Percentiles rank a stretch among this genome's conserved stretches.
These are phyloP conservation scores for Fulmarus glacialis DNA, from an alignment of 2,113 vertebrate genomes.

Conservation along the genomic window DNA sequence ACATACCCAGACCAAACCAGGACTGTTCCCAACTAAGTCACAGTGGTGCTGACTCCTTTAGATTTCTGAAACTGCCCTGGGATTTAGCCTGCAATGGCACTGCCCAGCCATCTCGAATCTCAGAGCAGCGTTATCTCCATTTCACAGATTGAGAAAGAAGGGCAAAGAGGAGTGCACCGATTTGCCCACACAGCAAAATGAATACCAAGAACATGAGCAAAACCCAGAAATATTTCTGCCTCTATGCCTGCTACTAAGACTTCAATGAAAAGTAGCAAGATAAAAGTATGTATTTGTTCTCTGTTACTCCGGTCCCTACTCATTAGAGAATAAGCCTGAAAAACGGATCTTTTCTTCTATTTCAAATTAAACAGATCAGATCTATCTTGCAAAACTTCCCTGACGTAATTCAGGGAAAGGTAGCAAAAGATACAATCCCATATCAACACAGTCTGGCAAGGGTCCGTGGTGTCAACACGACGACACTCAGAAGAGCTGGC, in stretches of 20 bases:
- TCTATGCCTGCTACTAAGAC: not conserved
- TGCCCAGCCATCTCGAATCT: not conserved
- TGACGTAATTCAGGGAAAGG: conserved; percentile 12
- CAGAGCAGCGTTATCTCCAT: not conserved
- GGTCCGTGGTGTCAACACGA: not conserved
- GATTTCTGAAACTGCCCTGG: conserved; percentile 9
- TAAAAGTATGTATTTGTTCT: not conserved
- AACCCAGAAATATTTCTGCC: not conserved
- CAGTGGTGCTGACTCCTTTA: not conserved
- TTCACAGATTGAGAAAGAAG: conserved; percentile 22
- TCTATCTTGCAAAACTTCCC: not conserved
- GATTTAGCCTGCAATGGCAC: not conserved
- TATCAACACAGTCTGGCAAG: not conserved
- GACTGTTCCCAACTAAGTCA: conserved; percentile 33
- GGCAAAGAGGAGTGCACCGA: conserved; percentile 3
- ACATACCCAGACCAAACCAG: not conserved
- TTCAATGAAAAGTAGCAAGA: not conserved
- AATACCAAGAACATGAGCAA: not conserved
- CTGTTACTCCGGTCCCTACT: not conserved
- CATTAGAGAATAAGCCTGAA: not conserved
- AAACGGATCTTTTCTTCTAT: not conserved
- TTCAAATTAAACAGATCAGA: not conserved
- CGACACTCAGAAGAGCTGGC: not conserved
- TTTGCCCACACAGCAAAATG: not conserved
- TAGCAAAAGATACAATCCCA: not conserved